A percentile compares a stretch with the other conserved stretches of the same genome.
Conservation (phyloP, 2,113 vertebrate species). For the Rhabdornis inornatus region DNA sequence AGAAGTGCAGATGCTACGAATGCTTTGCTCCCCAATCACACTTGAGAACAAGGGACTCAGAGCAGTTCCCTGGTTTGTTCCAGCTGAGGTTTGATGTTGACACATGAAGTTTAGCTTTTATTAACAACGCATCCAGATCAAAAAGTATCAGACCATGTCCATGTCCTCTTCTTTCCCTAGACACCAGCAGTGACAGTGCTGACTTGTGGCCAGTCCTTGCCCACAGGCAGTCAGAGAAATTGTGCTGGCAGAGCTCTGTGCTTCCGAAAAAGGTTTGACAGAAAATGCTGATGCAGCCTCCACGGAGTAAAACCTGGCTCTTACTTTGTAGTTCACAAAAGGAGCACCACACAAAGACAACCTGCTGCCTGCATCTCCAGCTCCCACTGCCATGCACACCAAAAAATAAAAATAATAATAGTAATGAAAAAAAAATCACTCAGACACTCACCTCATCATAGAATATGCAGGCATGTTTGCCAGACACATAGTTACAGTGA, state of each 20-base stretch:
- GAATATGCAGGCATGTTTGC: constrained; percentile 98
- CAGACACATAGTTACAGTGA: constrained; percentile 96
- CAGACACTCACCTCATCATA: constrained; percentile 89
- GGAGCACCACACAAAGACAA: constrained; percentile 48
- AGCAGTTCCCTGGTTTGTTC: neutral
- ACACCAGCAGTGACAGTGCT: neutral
- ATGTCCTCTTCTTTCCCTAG: neutral
- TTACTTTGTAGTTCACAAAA: constrained; percentile 36
- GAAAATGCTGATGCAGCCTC: constrained; percentile 34
- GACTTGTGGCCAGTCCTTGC: constrained; percentile 14
- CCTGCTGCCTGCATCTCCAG: constrained; percentile 43
- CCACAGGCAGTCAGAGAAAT: constrained; percentile 1
- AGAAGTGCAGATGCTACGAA: neutral
- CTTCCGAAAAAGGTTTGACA: constrained; percentile 18
- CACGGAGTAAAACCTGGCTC: constrained; percentile 13
- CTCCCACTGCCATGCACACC: neutral
- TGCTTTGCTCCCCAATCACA: neutral
- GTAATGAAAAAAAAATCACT: neutral
- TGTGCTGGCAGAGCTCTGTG: neutral
- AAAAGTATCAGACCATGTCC: neutral
- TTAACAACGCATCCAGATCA: neutral
- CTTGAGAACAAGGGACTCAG: neutral
- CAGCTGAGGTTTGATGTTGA: neutral
- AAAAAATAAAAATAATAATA: neutral
- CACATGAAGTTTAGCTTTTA: neutral